Evolutionary conservation across 64 coral and sea anemone genomes (phyloP).

Genomic region (Anthopleura sola): DNA sequence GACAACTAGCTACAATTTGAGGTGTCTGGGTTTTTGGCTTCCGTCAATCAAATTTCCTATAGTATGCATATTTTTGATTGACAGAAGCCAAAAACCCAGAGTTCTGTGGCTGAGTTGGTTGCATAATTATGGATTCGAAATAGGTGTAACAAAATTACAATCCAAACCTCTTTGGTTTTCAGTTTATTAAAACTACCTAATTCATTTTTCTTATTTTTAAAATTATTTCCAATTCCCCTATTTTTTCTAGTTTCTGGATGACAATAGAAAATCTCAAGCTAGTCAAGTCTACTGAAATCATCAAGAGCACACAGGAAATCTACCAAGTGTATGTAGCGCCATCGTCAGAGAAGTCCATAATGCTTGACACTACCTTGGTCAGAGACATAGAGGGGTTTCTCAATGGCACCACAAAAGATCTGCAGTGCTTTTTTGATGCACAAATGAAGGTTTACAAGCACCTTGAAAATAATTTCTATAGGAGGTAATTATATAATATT

Average conservation of each 20-base stretch:
- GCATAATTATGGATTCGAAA: too few relatives aligned
- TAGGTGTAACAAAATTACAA: too few relatives aligned
- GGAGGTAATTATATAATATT: slow-evolving; percentile 21
- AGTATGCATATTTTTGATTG: too few relatives aligned
- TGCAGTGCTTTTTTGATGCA: slow-evolving; percentile 78
- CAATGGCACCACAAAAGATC: slow-evolving; percentile 55
- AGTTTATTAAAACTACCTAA: background rate
- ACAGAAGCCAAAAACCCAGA: too few relatives aligned
- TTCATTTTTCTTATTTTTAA: background rate
- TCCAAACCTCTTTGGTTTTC: too few relatives aligned
- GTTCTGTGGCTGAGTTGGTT: too few relatives aligned
- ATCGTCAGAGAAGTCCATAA: slow-evolving; percentile 89
- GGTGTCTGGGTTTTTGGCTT: too few relatives aligned
- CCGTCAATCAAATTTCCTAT: too few relatives aligned
- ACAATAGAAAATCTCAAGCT: slow-evolving; percentile 79
- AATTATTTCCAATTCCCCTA: background rate
- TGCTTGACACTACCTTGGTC: slow-evolving; percentile 75
- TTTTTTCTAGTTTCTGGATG: slow-evolving; percentile 84
- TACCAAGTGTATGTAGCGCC: slow-evolving; percentile 86
- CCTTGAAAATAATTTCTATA: slow-evolving; percentile 83
- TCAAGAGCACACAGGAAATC: slow-evolving; percentile 82
- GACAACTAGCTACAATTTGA: too few relatives aligned
- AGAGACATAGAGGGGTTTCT: slow-evolving; percentile 84
- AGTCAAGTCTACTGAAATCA: slow-evolving; percentile 63
- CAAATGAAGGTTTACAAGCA: slow-evolving; percentile 68